Conservation (phyloP, 2,797 vertebrate species). For the Hippoglossus hippoglossus region DNA sequence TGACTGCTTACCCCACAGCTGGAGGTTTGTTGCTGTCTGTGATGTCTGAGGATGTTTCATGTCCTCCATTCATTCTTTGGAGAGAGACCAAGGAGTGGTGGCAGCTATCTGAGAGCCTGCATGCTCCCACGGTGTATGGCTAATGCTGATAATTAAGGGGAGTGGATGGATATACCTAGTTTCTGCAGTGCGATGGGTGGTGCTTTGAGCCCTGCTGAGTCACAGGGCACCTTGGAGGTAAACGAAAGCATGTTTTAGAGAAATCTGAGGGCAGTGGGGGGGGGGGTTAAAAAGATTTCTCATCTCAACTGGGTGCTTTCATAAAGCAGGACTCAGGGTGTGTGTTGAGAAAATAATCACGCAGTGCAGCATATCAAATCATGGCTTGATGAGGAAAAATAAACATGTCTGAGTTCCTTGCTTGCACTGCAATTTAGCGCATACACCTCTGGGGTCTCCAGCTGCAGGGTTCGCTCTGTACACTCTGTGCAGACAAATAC, state of each 20-base stretch:
- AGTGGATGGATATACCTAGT: slow-evolving; percentile 59
- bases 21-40: slow-evolving; percentile 41
- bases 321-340: slow-evolving; percentile 9
- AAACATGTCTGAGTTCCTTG: slow-evolving; percentile 43
- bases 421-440: slow-evolving; percentile 21
- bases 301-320: slow-evolving; percentile 17
- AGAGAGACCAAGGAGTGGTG: slow-evolving; percentile 52
- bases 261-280: slow-evolving; percentile 1
- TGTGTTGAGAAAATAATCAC: slow-evolving; percentile 21
- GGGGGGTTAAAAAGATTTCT: slow-evolving; percentile 26
- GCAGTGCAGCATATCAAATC: slow-evolving; percentile 32
- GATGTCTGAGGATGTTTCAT: slow-evolving; percentile 44
- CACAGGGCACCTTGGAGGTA: slow-evolving; percentile 37
- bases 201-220: slow-evolving; percentile 37
- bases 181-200: slow-evolving; percentile 37
- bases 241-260: slow-evolving; percentile 26
- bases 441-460: slow-evolving; percentile 2
- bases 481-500: slow-evolving; percentile 38
- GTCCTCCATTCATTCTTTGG: slow-evolving; percentile 38
- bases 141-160: slow-evolving; percentile 70
- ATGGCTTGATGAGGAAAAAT: slow-evolving; percentile 31
- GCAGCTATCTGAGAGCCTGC: slow-evolving; percentile 55
- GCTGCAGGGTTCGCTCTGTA: neutral
- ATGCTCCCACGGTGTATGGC: slow-evolving; percentile 30
- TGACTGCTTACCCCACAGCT: slow-evolving; percentile 51